Conservation (phyloP, 2,888 invertebrate species). For the Operophtera brumata region DNA sequence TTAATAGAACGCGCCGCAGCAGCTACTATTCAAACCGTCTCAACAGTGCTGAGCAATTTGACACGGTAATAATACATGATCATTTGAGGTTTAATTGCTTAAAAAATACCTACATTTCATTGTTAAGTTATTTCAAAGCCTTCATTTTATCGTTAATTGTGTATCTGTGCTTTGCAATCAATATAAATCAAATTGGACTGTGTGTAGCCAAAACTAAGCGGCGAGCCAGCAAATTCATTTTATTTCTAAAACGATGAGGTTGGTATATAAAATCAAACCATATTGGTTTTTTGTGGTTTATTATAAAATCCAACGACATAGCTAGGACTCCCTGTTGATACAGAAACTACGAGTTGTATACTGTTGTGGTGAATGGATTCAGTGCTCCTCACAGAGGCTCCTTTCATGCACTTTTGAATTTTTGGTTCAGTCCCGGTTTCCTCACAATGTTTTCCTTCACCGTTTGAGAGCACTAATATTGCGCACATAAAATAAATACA, state of each 20-base stretch:
- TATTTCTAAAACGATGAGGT: neutral
- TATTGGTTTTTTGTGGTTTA: too few relatives aligned
- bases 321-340: too few relatives aligned
- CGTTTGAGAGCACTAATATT: too few relatives aligned
- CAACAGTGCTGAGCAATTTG: slow-evolving; percentile 24
- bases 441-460: too few relatives aligned
- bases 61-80: slow-evolving; percentile 25
- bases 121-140: neutral
- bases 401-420: too few relatives aligned
- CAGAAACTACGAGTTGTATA: too few relatives aligned
- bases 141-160: neutral
- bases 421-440: too few relatives aligned
- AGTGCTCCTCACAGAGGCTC: too few relatives aligned
- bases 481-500: too few relatives aligned
- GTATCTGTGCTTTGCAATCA: neutral
- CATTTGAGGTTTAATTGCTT: slow-evolving; percentile 15
- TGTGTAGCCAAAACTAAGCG: neutral
- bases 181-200: too few relatives aligned
- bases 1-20: slow-evolving; percentile 32
- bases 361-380: too few relatives aligned
- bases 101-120: slow-evolving; percentile 6
- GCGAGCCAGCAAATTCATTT: neutral
- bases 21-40: slow-evolving; percentile 27
- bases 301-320: too few relatives aligned
- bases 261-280: neutral